Percentiles rank a stretch among this genome's conserved stretches.
These are phyloP conservation scores for Drosophila biarmipes DNA, from an alignment of 1,140 invertebrate genomes.

Conservation along the genomic window DNA sequence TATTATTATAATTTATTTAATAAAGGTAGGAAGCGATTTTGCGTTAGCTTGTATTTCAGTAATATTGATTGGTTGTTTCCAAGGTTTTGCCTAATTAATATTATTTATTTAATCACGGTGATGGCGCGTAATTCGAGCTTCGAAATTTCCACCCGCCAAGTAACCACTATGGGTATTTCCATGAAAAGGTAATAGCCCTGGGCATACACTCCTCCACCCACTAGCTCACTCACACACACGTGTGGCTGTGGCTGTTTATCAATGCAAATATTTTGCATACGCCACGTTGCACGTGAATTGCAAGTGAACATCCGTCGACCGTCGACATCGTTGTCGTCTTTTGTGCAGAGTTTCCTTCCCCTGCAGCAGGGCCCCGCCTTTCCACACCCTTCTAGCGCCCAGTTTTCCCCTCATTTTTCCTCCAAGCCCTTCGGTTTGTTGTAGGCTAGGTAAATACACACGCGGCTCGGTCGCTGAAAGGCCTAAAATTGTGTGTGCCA, in stretches of 20 bases:
- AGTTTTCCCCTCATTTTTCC: neutral
- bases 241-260: conserved; percentile 71
- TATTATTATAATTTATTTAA: too few relatives aligned
- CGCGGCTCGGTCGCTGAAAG: conserved; percentile 59
- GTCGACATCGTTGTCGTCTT: conserved; percentile 53
- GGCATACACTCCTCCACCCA: conserved; percentile 11
- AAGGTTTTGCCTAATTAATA: conserved; percentile 10
- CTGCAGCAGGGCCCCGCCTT: conserved; percentile 34
- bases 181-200: conserved; percentile 28
- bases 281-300: conserved; percentile 80
- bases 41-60: neutral
- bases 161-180: conserved; percentile 41
- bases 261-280: conserved; percentile 83
- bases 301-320: conserved; percentile 72
- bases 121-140: conserved; percentile 1
- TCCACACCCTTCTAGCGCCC: neutral
- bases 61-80: neutral
- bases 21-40: too few relatives aligned
- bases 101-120: conserved; percentile 4
- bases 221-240: conserved; percentile 8
- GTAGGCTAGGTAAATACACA: conserved; percentile 63
- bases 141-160: conserved; percentile 8
- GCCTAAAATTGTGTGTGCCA: conserved; percentile 65
- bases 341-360: conserved; percentile 49
- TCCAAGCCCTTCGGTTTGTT: neutral